These are phyloP conservation scores for Phortica okadai DNA, from an alignment of 2,888 invertebrate species.

Conservation along the genomic window DNA sequence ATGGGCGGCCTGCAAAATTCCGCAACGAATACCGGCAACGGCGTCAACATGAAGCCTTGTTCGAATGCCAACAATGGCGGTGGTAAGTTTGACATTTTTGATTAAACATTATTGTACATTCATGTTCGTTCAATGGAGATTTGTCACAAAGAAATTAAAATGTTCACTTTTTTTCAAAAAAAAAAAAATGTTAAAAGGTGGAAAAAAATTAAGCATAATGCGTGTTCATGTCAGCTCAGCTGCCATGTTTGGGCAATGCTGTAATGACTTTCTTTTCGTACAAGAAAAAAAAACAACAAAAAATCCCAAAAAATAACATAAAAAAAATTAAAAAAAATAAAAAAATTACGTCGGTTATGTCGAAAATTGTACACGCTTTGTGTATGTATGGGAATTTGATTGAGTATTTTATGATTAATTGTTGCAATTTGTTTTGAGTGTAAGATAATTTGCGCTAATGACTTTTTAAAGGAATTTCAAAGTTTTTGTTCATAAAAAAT, in stretches of 20 bases:
- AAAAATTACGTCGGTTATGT: constrained; percentile 47
- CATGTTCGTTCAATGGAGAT: constrained; percentile 29
- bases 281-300: constrained; percentile 55
- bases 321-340: constrained; percentile 36
- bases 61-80: constrained; percentile 74
- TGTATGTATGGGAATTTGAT: not conserved
- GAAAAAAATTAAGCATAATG: not conserved
- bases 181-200: not conserved
- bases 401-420: constrained; percentile 32
- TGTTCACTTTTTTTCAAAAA: constrained; percentile 2
- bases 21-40: constrained; percentile 74
- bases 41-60: constrained; percentile 78
- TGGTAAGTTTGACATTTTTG: constrained; percentile 61
- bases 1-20: constrained; percentile 79
- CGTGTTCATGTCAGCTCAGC: constrained; percentile 50
- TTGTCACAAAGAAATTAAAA: constrained; percentile 42
- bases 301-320: constrained; percentile 46
- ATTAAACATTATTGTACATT: constrained; percentile 38
- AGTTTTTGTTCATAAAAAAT: too few relatives aligned
- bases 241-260: constrained; percentile 60
- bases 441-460: constrained; percentile 36
- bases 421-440: constrained; percentile 32
- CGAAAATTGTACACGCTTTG: constrained; percentile 45
- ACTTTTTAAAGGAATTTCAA: too few relatives aligned
- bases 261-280: constrained; percentile 67